Conservation (phyloP, 2,888 invertebrate genomes). For the Sthenelais limicola region DNA sequence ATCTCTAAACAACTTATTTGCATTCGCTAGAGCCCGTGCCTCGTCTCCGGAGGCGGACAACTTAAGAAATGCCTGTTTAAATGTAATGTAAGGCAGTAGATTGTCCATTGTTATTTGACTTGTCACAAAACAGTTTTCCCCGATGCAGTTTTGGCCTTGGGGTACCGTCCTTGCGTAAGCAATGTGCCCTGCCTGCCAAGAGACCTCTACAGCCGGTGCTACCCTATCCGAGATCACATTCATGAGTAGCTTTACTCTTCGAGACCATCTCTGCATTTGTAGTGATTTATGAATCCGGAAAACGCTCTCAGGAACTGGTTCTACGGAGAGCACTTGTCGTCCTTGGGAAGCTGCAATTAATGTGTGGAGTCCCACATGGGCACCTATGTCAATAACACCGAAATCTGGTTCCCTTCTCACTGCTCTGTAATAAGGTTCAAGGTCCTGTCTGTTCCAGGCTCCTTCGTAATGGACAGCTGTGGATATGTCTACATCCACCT, state of each 20-base stretch:
- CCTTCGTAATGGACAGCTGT: constrained; percentile 9
- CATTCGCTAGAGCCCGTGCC: background rate
- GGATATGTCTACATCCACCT: background rate
- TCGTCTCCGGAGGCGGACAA: constrained; percentile 7
- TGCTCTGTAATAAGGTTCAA: background rate
- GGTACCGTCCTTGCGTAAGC: background rate
- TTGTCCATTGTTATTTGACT: background rate
- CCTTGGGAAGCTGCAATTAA: constrained; percentile 20
- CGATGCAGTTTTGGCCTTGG: background rate
- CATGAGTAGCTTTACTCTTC: background rate
- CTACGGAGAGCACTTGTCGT: constrained; percentile 9
- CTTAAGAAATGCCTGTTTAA: background rate
- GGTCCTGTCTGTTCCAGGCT: constrained; percentile 1
- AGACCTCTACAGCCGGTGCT: background rate
- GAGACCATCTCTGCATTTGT: background rate
- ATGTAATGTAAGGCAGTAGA: constrained; percentile 2
- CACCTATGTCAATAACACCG: constrained; percentile 10
- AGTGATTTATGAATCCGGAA: constrained; percentile 20
- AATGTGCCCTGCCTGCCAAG: constrained; percentile 3
- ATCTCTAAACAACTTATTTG: background rate
- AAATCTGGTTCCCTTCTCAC: constrained; percentile 13
- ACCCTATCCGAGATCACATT: background rate
- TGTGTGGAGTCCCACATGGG: background rate
- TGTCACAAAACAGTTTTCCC: background rate
- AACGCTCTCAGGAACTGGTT: constrained; percentile 4